A percentile compares a stretch with the other conserved stretches of the same genome.
Evolutionary conservation across 2,888 invertebrate genomes (phyloP).

Genomic region (Crossocerus cetratus): DNA sequence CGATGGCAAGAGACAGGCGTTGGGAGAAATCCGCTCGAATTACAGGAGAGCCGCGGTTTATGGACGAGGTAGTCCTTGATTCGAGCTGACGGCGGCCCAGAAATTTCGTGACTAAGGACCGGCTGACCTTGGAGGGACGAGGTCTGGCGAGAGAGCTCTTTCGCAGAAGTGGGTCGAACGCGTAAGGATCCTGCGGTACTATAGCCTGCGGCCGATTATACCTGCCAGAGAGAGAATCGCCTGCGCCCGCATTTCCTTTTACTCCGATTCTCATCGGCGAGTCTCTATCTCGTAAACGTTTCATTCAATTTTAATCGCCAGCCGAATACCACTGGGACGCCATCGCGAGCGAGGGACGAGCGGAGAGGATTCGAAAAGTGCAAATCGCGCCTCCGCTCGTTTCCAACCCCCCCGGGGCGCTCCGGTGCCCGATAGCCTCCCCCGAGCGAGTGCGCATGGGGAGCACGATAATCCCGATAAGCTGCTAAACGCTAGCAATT

Average conservation of each 20-base stretch:
- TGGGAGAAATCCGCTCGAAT: no score
- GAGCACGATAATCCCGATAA: conserved; percentile 68
- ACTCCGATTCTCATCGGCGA: no score
- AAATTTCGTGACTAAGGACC: conserved; percentile 15
- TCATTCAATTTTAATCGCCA: not conserved
- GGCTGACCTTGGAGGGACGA: conserved; percentile 23
- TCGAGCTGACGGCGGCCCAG: conserved; percentile 18
- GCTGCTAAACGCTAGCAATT: conserved; percentile 70
- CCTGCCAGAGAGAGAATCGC: not conserved
- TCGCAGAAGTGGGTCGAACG: conserved; percentile 34
- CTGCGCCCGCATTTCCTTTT: no score
- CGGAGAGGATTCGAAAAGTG: conserved; percentile 36
- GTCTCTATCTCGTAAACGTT: not conserved
- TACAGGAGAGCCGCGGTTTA: not conserved
- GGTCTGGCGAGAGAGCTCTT: conserved; percentile 30
- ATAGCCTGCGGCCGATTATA: not conserved
- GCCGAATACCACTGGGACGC: not conserved
- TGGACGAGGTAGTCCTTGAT: not conserved
- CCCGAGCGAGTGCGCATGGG: conserved; percentile 26
- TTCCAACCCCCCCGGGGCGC: conserved; percentile 15
- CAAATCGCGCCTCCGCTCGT: conserved; percentile 6
- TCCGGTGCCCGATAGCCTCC: conserved; percentile 13
- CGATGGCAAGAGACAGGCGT: no score
- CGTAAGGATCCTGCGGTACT: conserved; percentile 2
- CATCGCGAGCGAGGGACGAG: not conserved